phyloP scores from a whole-genome alignment of 64 coral and sea anemone species.

The Porites australiensis region DNA sequence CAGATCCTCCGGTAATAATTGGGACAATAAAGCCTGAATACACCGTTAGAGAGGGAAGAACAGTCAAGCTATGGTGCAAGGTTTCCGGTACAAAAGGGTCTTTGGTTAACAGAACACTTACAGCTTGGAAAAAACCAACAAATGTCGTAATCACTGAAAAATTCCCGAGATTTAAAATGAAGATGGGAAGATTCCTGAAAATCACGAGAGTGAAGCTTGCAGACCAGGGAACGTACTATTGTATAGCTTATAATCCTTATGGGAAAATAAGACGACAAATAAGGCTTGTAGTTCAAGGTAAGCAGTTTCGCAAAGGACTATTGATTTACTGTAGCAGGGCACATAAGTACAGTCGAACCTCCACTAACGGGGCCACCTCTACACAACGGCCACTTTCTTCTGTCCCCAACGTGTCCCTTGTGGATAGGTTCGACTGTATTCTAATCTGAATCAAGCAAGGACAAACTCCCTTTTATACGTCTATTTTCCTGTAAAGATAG shows the following conservation, averaged over 20 bases:
- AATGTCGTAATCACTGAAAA: constrained; percentile 9
- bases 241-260: constrained; percentile 34
- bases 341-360: too few species aligned
- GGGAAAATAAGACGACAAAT: constrained; percentile 32
- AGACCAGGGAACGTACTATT: constrained; percentile 61
- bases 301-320: neutral
- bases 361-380: too few species aligned
- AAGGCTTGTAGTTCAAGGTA: constrained; percentile 39
- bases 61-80: constrained; percentile 58
- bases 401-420: too few species aligned
- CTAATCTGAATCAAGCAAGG: too few species aligned
- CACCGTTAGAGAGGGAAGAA: constrained; percentile 30
- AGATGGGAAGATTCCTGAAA: constrained; percentile 43
- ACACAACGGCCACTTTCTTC: too few species aligned
- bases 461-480: too few species aligned
- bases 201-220: constrained; percentile 28
- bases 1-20: constrained; percentile 46
- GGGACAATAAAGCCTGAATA: constrained; percentile 32
- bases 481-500: too few species aligned
- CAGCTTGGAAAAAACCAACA: constrained; percentile 50
- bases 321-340: too few species aligned
- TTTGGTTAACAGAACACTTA: constrained; percentile 46
- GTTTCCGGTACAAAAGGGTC: constrained; percentile 58
- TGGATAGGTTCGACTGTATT: too few species aligned
- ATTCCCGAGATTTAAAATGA: constrained; percentile 33